Conservation (phyloP, 2,888 invertebrate genomes). For the Malachius bipustulatus region DNA sequence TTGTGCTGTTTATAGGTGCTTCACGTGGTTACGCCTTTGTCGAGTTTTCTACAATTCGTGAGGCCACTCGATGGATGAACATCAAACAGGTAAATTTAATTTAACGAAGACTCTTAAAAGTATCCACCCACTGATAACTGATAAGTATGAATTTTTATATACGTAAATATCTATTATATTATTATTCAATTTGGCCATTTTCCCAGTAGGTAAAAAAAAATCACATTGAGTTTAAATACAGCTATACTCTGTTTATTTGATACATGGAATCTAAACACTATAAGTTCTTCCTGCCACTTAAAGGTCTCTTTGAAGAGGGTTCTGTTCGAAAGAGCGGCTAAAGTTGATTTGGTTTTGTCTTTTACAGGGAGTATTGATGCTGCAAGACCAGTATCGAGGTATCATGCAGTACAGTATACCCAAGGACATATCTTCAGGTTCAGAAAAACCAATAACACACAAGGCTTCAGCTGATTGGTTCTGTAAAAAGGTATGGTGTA, state of each 20-base stretch:
- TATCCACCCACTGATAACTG: too few relatives aligned
- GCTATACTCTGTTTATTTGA: slow-evolving; percentile 8
- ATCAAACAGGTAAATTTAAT: slow-evolving; percentile 66
- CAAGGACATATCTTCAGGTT: slow-evolving; percentile 39
- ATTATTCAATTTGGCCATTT: background rate
- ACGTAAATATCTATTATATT: slow-evolving; percentile 15
- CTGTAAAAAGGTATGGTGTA: slow-evolving; percentile 46
- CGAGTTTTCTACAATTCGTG: slow-evolving; percentile 81
- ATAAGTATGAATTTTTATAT: slow-evolving; percentile 21
- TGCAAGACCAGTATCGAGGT: slow-evolving; percentile 60
- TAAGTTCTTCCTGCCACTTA: slow-evolving; percentile 32
- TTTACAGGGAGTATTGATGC: slow-evolving; percentile 58
- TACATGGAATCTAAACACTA: slow-evolving; percentile 12
- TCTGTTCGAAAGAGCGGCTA: slow-evolving; percentile 16
- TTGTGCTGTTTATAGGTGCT: slow-evolving; percentile 71
- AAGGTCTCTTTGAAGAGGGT: slow-evolving; percentile 37
- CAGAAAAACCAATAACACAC: slow-evolving; percentile 42
- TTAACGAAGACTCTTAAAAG: slow-evolving; percentile 29
- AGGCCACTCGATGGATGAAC: slow-evolving; percentile 87
- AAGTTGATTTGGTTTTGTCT: slow-evolving; percentile 29
- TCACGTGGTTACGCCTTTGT: slow-evolving; percentile 85
- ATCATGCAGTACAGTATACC: slow-evolving; percentile 67
- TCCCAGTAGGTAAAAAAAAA: background rate
- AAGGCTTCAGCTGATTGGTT: slow-evolving; percentile 51
- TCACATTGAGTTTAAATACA: too few relatives aligned